Percentiles rank a stretch among this genome's conserved stretches.
These are phyloP conservation scores for Vicugna pacos DNA, from an alignment of 2,113 vertebrate genomes.

Conservation along the genomic window DNA sequence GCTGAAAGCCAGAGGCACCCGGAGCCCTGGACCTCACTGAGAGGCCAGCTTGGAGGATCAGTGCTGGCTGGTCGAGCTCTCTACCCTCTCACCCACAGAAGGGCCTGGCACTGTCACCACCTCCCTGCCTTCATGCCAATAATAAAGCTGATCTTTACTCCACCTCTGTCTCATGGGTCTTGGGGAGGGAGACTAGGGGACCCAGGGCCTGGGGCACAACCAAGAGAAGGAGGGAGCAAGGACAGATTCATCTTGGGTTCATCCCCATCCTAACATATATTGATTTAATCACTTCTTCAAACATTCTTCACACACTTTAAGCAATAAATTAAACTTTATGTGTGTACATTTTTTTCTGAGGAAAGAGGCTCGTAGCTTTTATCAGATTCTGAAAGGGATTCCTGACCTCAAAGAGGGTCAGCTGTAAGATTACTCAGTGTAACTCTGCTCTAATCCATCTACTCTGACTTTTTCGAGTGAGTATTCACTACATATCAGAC, in stretches of 20 bases:
- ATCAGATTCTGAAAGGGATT: not conserved
- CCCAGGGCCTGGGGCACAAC: not conserved
- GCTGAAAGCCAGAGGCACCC: conserved; percentile 51
- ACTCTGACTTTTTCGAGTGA: not conserved
- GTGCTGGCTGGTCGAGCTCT: not conserved
- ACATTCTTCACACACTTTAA: conserved; percentile 22
- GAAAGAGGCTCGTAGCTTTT: not conserved
- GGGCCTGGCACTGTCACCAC: conserved; percentile 9
- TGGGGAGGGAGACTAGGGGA: not conserved
- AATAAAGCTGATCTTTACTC: conserved; percentile 78
- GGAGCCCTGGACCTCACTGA: not conserved
- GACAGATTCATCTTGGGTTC: not conserved
- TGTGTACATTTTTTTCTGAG: not conserved
- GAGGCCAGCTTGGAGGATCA: not conserved
- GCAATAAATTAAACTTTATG: not conserved
- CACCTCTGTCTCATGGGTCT: conserved; percentile 50
- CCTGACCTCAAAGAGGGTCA: not conserved
- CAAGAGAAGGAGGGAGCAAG: not conserved
- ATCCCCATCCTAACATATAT: not conserved
- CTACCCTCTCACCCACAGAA: not conserved
- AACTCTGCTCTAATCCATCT: not conserved
- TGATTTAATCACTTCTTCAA: not conserved
- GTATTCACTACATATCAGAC: not conserved
- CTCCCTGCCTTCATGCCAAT: conserved; percentile 54
- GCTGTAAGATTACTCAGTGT: conserved; percentile 19